A percentile compares a stretch with the other conserved stretches of the same genome.
These are phyloP conservation scores for Prionailurus viverrinus DNA, from an alignment of 2,113 vertebrate species.

Conservation along the genomic window DNA sequence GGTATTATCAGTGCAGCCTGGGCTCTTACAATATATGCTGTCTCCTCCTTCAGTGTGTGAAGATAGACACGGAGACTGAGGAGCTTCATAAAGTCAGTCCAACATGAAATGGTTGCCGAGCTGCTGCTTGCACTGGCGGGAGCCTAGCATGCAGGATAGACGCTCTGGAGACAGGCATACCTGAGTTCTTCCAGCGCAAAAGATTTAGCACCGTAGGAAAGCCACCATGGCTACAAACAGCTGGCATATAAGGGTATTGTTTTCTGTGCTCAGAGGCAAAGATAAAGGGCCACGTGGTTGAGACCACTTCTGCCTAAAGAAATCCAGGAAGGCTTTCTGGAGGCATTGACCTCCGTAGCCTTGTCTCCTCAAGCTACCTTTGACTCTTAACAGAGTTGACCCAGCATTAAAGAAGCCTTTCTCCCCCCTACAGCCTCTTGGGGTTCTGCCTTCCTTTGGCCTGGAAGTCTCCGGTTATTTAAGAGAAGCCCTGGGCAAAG, in stretches of 20 bases:
- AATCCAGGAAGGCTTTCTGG: background rate
- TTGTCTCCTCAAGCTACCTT: background rate
- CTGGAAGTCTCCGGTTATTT: background rate
- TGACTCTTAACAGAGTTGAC: background rate
- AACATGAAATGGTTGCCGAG: rapidly evolving
- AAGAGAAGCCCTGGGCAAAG: background rate
- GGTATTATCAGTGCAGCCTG: background rate
- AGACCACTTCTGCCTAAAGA: background rate
- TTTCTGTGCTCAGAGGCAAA: background rate
- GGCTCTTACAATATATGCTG: background rate
- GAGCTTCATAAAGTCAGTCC: background rate
- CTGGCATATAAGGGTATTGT: background rate
- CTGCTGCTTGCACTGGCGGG: background rate
- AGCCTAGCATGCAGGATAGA: no score
- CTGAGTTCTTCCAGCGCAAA: background rate
- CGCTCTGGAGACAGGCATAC: background rate
- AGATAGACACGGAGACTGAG: background rate
- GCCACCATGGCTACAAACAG: background rate
- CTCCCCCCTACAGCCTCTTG: background rate
- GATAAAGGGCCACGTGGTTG: background rate
- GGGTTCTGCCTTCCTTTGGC: background rate
- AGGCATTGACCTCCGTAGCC: background rate
- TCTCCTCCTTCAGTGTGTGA: background rate
- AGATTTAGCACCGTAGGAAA: background rate
- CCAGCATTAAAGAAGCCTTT: background rate